Conservation (phyloP, 2,797 vertebrate species). For the Meda fulgida region DNA sequence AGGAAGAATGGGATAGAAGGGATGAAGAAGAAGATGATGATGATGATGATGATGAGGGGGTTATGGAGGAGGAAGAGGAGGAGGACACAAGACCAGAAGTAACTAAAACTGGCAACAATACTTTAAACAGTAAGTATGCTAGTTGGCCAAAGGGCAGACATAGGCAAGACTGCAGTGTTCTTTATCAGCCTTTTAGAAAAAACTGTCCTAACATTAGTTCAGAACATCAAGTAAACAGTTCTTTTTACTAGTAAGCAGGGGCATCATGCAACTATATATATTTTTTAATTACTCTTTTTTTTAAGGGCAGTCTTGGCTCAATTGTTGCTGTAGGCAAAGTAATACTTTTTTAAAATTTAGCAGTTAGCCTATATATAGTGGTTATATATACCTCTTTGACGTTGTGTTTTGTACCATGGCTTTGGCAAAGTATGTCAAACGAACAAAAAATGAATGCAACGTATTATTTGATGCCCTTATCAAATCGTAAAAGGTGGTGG, state of each 20-base stretch:
- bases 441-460: too few species aligned
- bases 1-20: conserved; percentile 69
- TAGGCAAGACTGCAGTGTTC: conserved; percentile 34
- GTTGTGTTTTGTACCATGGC: too few species aligned
- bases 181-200: background rate
- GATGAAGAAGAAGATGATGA: conserved; percentile 60
- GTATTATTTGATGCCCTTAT: too few species aligned
- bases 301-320: background rate
- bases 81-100: conserved; percentile 50
- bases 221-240: conserved; percentile 18
- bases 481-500: too few species aligned
- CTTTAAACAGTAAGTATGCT: conserved; percentile 72
- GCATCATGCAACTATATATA: background rate
- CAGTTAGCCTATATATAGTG: too few species aligned
- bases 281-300: background rate
- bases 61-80: conserved; percentile 60
- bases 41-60: conserved; percentile 57
- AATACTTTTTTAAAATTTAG: background rate
- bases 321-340: background rate
- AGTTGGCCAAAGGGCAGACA: conserved; percentile 54
- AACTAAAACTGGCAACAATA: conserved; percentile 54
- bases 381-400: too few species aligned
- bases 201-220: background rate
- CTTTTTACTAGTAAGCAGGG: background rate
- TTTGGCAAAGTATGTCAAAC: too few species aligned